Conservation (phyloP, 2,797 vertebrate genomes). For the Podarcis lilfordi region DNA sequence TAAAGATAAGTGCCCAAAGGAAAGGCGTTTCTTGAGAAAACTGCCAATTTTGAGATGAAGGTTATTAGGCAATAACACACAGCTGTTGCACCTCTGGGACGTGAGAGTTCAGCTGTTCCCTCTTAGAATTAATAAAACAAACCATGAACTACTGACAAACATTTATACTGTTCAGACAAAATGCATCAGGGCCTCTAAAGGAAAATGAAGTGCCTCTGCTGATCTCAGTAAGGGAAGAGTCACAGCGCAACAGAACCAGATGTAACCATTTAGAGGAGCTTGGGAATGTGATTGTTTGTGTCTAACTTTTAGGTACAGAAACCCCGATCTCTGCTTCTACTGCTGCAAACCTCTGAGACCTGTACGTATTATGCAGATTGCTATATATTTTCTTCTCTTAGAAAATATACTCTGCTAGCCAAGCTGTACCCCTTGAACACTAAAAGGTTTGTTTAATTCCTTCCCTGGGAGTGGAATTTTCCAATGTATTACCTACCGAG, state of each 20-base stretch:
- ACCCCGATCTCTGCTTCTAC: background rate
- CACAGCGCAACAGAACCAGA: background rate
- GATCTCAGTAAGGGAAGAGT: slow-evolving; percentile 1
- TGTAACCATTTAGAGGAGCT: background rate
- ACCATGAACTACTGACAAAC: slow-evolving; percentile 29
- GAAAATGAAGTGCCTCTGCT: slow-evolving; percentile 18
- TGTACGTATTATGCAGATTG: background rate
- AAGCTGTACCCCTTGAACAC: background rate
- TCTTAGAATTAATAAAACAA: slow-evolving; percentile 34
- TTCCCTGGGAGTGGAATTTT: background rate
- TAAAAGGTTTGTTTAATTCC: background rate
- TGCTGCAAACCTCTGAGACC: too few species aligned
- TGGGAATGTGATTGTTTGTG: background rate
- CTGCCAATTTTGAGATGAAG: slow-evolving; percentile 32
- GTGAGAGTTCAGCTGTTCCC: slow-evolving; percentile 37
- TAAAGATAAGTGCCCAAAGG: slow-evolving; percentile 37
- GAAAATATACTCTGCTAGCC: background rate
- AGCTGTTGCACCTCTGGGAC: slow-evolving; percentile 44
- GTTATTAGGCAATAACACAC: slow-evolving; percentile 33
- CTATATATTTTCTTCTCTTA: background rate
- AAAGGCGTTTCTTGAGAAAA: slow-evolving; percentile 41
- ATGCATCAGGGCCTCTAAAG: slow-evolving; percentile 27
- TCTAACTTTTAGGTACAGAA: background rate
- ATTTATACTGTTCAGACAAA: slow-evolving; percentile 34
- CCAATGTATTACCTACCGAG: background rate